These are phyloP conservation scores for Adelphocoris suturalis DNA, from an alignment of 2,888 invertebrate genomes.

Conservation along the genomic window DNA sequence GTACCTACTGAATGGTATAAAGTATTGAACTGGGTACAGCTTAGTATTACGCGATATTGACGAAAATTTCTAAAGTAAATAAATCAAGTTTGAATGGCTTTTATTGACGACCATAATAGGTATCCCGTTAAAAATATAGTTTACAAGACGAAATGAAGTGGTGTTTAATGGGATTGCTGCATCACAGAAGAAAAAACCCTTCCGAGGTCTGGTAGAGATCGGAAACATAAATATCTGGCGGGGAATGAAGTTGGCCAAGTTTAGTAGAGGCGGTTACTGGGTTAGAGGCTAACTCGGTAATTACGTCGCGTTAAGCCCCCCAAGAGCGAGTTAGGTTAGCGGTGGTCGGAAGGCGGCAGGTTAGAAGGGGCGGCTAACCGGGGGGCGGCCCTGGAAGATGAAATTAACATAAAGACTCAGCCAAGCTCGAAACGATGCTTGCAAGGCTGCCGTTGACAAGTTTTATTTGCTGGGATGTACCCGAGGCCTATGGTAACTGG, in stretches of 20 bases:
- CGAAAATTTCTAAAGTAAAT: too few relatives aligned
- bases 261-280: constrained; percentile 49
- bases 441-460: constrained; percentile 63
- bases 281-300: constrained; percentile 58
- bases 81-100: too few relatives aligned
- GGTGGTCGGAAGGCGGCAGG: background rate
- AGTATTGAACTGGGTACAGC: too few relatives aligned
- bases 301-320: constrained; percentile 47
- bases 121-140: too few relatives aligned
- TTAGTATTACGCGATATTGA: too few relatives aligned
- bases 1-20: too few relatives aligned
- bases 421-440: constrained; percentile 58
- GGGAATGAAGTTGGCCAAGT: constrained; percentile 34
- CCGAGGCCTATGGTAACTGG: constrained; percentile 25
- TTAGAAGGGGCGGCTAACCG: background rate
- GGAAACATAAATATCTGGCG: constrained; percentile 18
- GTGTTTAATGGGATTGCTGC: too few relatives aligned
- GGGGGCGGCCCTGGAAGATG: constrained; percentile 28
- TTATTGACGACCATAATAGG: too few relatives aligned
- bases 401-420: constrained; percentile 65
- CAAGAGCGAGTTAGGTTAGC: background rate
- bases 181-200: too few relatives aligned
- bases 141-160: too few relatives aligned
- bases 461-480: constrained; percentile 44
- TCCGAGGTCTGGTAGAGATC: background rate